Conservation (phyloP, 2,888 invertebrate species). For the Drosophila suboccidentalis region DNA sequence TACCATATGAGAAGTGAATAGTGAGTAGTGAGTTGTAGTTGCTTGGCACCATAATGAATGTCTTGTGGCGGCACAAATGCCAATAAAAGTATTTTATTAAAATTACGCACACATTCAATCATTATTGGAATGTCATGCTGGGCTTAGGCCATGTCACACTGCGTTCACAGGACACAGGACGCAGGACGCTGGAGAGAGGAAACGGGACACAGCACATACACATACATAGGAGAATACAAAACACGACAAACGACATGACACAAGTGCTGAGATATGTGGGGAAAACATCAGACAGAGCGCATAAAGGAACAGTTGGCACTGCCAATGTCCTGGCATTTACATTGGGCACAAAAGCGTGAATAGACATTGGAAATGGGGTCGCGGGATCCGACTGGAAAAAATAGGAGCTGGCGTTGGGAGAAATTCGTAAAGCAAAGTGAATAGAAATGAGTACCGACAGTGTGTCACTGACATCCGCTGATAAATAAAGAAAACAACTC, state of each 20-base stretch:
- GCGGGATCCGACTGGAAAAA: neutral
- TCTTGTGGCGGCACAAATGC: slow-evolving; percentile 70
- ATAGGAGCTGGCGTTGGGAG: too few relatives aligned
- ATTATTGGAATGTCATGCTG: slow-evolving; percentile 77
- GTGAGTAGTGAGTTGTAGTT: slow-evolving; percentile 7
- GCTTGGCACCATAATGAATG: slow-evolving; percentile 45
- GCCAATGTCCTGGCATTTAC: slow-evolving; percentile 47
- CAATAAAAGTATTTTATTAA: slow-evolving; percentile 81
- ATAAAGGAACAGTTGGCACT: slow-evolving; percentile 51
- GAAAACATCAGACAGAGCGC: slow-evolving; percentile 32
- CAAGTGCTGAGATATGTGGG: slow-evolving; percentile 48
- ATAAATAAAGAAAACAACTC: slow-evolving; percentile 25
- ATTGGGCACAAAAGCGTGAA: slow-evolving; percentile 33
- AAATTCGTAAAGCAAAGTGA: slow-evolving; percentile 6
- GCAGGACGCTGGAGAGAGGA: slow-evolving; percentile 3
- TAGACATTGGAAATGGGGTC: slow-evolving; percentile 3
- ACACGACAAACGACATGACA: slow-evolving; percentile 24
- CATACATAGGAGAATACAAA: neutral
- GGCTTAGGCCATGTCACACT: slow-evolving; percentile 40
- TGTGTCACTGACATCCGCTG: slow-evolving; percentile 28
- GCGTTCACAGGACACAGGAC: slow-evolving; percentile 20
- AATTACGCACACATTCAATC: slow-evolving; percentile 81
- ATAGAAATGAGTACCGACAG: slow-evolving; percentile 29
- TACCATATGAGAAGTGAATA: neutral
- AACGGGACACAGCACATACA: neutral